A percentile compares a stretch with the other conserved stretches of the same genome.
Evolutionary conservation across 2,113 vertebrate genomes (phyloP).

Genomic region (Cryptoleucopteryx plumbea): DNA sequence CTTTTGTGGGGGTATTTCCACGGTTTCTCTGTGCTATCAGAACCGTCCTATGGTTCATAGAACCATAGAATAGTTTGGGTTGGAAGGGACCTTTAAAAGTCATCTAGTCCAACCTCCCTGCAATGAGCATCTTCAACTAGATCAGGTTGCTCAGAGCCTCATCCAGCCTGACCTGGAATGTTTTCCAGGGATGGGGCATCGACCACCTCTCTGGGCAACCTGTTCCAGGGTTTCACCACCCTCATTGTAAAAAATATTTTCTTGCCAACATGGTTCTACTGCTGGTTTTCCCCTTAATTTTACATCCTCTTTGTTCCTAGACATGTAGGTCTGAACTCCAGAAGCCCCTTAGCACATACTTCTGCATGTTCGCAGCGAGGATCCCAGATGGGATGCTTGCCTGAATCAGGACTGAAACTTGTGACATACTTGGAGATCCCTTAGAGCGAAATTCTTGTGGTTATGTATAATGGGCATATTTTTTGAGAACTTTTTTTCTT

Average conservation of each 20-base stretch:
- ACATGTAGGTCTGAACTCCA: not conserved
- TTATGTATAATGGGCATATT: not conserved
- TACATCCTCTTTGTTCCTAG: not conserved
- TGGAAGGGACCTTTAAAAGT: not conserved
- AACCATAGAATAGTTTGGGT: not conserved
- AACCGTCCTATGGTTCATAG: not conserved
- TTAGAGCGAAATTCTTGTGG: not conserved
- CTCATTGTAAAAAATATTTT: not conserved
- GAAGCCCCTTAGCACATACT: not conserved
- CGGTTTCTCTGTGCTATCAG: not conserved
- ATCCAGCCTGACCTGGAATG: not conserved
- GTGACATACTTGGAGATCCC: not conserved
- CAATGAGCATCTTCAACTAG: not conserved
- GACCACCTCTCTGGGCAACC: not conserved
- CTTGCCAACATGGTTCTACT: not conserved
- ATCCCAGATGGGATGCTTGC: not conserved
- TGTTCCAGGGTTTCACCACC: not conserved
- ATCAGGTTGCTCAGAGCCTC: not conserved
- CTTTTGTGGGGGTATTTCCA: not conserved
- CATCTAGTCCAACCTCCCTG: not conserved
- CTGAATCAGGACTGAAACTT: not conserved
- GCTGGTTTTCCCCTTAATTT: not conserved
- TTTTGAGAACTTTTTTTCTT: not conserved
- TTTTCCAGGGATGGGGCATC: not conserved
- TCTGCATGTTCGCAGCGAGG: fast-evolving